These are phyloP conservation scores for Cyrtonyx montezumae DNA, from an alignment of 2,113 vertebrate genomes.

Conservation along the genomic window DNA sequence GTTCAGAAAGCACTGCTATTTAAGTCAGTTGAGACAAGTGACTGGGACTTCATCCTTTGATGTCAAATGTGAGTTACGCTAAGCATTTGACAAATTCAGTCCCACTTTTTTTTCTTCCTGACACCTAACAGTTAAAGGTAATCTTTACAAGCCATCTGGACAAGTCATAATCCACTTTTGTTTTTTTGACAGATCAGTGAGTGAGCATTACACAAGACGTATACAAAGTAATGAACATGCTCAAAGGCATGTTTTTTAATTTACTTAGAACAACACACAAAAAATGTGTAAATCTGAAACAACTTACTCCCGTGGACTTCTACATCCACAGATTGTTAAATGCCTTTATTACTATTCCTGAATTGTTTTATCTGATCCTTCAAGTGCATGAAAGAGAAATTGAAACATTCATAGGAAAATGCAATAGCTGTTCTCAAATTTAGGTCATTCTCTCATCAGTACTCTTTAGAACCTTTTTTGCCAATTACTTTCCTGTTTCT, in stretches of 20 bases:
- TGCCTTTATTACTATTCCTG: not conserved
- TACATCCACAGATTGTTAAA: not conserved
- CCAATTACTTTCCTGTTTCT: not conserved
- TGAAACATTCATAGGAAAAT: not conserved
- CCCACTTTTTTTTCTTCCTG: not conserved
- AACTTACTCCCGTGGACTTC: not conserved
- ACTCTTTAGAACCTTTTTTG: not conserved
- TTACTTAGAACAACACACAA: not conserved
- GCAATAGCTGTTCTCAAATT: not conserved
- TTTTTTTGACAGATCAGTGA: conserved; percentile 4
- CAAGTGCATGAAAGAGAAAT: not conserved
- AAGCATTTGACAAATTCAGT: conserved; percentile 34
- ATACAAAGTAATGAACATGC: not conserved
- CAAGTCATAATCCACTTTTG: conserved; percentile 8
- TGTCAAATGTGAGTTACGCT: conserved; percentile 11
- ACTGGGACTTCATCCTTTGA: conserved; percentile 32
- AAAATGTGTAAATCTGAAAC: not conserved
- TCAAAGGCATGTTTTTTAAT: not conserved
- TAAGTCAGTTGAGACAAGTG: conserved; percentile 10
- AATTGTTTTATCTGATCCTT: not conserved
- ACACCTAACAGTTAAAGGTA: conserved; percentile 34
- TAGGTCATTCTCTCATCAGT: not conserved
- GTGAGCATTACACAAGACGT: not conserved
- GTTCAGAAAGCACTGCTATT: not conserved
- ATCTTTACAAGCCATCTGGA: conserved; percentile 27